These are phyloP conservation scores for Rhyacichthys aspro DNA, from an alignment of 2,797 vertebrate species.

Conservation along the genomic window DNA sequence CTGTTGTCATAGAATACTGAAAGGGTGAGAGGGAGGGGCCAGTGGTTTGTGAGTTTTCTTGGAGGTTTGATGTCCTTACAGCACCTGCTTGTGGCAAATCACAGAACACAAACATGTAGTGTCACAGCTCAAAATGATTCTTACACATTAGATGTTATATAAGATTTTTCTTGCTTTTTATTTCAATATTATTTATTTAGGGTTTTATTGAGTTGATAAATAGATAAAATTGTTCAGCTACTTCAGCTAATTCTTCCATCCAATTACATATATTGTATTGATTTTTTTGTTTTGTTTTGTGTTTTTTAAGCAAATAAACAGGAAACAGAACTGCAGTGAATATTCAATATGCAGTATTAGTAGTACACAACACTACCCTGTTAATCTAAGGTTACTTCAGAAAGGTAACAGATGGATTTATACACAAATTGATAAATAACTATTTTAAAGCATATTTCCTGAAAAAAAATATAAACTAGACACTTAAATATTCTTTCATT, in stretches of 20 bases:
- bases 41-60: slow-evolving; percentile 34
- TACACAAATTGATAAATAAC: too few relatives aligned
- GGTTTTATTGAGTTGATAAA: too few relatives aligned
- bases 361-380: not conserved
- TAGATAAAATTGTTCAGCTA: too few relatives aligned
- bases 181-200: not conserved
- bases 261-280: not conserved
- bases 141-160: not conserved
- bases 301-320: too few relatives aligned
- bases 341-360: not conserved
- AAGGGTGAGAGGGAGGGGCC: slow-evolving; percentile 48
- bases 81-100: slow-evolving; percentile 40
- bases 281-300: too few relatives aligned
- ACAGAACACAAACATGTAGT: slow-evolving; percentile 3
- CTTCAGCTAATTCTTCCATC: not conserved
- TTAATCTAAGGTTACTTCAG: too few relatives aligned
- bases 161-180: not conserved
- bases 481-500: not conserved
- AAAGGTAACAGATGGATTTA: too few relatives aligned
- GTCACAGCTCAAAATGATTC: not conserved
- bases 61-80: slow-evolving; percentile 34
- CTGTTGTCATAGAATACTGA: slow-evolving; percentile 49
- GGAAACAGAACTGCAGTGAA: not conserved
- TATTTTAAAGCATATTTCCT: not conserved
- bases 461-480: not conserved